phyloP scores from a whole-genome alignment of 2,797 vertebrate species.

The Peromyscus melanophrys region DNA sequence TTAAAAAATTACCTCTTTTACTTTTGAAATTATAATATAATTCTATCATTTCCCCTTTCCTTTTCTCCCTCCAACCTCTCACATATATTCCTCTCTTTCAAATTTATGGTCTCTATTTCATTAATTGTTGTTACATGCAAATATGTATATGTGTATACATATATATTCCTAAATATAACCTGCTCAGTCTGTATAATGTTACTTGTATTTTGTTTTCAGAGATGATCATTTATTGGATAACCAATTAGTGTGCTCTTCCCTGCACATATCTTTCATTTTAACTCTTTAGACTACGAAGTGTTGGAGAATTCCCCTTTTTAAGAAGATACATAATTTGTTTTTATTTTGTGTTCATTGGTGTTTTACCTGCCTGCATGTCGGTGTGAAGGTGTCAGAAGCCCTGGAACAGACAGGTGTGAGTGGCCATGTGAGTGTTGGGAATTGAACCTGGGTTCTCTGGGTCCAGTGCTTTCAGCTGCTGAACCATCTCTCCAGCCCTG shows the following conservation, averaged over 20 bases:
- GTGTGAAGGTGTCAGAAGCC: not conserved
- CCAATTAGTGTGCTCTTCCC: not conserved
- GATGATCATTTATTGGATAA: not conserved
- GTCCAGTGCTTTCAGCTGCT: not conserved
- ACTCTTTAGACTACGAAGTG: not conserved
- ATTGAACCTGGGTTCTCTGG: not conserved
- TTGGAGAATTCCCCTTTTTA: not conserved
- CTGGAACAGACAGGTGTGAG: not conserved
- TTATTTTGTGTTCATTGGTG: not conserved
- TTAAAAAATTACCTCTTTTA: not conserved
- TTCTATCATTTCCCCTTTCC: not conserved
- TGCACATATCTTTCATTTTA: not conserved
- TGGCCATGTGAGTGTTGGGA: not conserved
- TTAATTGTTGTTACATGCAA: not conserved
- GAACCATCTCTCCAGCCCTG: not conserved
- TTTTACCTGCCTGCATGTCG: not conserved
- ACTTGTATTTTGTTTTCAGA: not conserved
- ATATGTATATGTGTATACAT: not conserved
- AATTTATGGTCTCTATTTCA: not conserved
- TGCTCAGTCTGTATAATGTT: not conserved
- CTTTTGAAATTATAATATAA: not conserved
- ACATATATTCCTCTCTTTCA: not conserved
- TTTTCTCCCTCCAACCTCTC: not conserved
- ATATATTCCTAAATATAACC: not conserved
- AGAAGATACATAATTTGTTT: not conserved